Percentiles rank a stretch among this genome's conserved stretches.
Conservation (phyloP, 2,797 vertebrate species). For the Bradypodion ventrale region DNA sequence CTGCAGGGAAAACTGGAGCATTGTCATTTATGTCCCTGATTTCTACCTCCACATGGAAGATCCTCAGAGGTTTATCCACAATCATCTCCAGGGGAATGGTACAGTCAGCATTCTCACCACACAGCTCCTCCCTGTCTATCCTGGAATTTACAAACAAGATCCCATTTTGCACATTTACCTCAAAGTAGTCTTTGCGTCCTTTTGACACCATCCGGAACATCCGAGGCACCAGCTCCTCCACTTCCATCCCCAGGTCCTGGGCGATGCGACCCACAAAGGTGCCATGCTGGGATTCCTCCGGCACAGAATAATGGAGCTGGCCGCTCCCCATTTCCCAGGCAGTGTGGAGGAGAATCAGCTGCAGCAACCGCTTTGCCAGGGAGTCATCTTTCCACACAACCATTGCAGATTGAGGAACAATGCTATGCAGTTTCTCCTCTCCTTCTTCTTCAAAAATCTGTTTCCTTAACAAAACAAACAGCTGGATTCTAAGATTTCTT, state of each 20-base stretch:
- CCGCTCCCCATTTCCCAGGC: slow-evolving; percentile 29
- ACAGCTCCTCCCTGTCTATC: slow-evolving; percentile 86
- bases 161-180: slow-evolving; percentile 79
- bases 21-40: slow-evolving; percentile 89
- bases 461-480: not conserved
- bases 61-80: slow-evolving; percentile 85
- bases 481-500: not conserved
- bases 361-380: slow-evolving; percentile 24
- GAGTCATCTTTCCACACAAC: not conserved
- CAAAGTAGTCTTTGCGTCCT: slow-evolving; percentile 69
- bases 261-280: slow-evolving; percentile 78
- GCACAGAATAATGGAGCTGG: slow-evolving; percentile 77
- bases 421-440: too few species aligned
- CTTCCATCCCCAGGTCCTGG: slow-evolving; percentile 77
- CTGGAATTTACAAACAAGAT: slow-evolving; percentile 86
- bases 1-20: slow-evolving; percentile 79
- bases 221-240: slow-evolving; percentile 68
- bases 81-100: slow-evolving; percentile 86
- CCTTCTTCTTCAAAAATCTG: not conserved
- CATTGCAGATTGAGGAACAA: not conserved
- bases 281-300: slow-evolving; percentile 78
- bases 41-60: slow-evolving; percentile 87
- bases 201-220: slow-evolving; percentile 77
- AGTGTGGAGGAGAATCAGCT: slow-evolving; percentile 43
- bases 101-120: slow-evolving; percentile 76